These are phyloP conservation scores for Acleris sparsana DNA, from an alignment of 2,888 invertebrate genomes.

Conservation along the genomic window DNA sequence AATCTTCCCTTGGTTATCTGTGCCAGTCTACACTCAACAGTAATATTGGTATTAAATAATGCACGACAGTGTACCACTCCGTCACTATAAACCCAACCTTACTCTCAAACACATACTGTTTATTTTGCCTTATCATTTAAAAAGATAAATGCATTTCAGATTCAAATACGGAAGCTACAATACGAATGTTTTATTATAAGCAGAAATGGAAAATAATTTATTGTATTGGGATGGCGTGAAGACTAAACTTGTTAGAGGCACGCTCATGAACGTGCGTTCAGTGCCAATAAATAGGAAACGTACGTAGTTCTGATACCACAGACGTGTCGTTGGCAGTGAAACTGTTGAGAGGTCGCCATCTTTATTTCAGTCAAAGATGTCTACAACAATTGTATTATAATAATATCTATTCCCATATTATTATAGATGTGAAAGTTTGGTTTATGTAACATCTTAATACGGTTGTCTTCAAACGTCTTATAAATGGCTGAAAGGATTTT, in stretches of 20 bases:
- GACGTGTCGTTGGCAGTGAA: too few species aligned
- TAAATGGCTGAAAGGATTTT: too few species aligned
- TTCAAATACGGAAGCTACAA: conserved; percentile 39
- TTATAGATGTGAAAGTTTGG: too few species aligned
- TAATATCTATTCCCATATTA: too few species aligned
- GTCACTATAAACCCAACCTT: not conserved
- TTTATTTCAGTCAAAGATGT: not conserved
- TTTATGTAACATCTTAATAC: too few species aligned
- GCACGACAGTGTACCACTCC: conserved; percentile 15
- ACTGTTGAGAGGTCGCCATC: not conserved
- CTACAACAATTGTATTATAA: too few species aligned
- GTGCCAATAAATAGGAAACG: too few species aligned
- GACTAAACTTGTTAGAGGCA: conserved; percentile 24
- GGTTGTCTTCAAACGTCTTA: too few species aligned
- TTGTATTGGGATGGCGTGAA: conserved; percentile 35
- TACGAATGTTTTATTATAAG: conserved; percentile 38
- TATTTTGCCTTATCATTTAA: not conserved
- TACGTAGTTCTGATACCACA: too few species aligned
- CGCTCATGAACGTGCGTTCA: conserved; percentile 5
- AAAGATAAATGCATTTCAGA: conserved; percentile 31
- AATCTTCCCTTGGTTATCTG: conserved; percentile 17
- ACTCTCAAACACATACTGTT: not conserved
- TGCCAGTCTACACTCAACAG: conserved; percentile 33
- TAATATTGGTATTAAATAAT: conserved; percentile 40
- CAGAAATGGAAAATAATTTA: conserved; percentile 35